Percentiles rank a stretch among this genome's conserved stretches.
Conservation (phyloP, 53 echinoderm and acorn worm genomes). For the Holothuria leucospilota region DNA sequence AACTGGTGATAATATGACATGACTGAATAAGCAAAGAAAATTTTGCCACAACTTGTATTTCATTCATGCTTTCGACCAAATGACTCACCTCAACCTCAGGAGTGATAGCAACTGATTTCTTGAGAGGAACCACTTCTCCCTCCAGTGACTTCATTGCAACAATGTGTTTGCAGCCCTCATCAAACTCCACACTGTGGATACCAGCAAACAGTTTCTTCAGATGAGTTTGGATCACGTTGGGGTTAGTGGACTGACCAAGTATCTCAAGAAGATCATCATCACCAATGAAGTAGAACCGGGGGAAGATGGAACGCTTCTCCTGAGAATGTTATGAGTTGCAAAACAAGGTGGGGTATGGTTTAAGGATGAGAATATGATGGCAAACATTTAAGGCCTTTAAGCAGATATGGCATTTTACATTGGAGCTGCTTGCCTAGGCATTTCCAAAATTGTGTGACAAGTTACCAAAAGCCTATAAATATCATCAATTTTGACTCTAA, state of each 20-base stretch:
- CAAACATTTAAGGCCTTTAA: no score
- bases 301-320: constrained; percentile 96
- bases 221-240: constrained; percentile 93
- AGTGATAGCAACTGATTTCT: constrained; percentile 83
- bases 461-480: no score
- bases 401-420: no score
- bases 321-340: not conserved
- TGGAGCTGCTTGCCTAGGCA: no score
- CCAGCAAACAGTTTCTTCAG: constrained; percentile 99
- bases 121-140: constrained; percentile 93
- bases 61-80: not conserved
- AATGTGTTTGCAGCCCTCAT: constrained; percentile 90
- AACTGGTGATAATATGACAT: not conserved
- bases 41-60: not conserved
- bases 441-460: no score
- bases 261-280: constrained; percentile 99
- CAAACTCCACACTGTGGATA: constrained; percentile 98
- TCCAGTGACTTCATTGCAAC: constrained; percentile 97
- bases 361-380: no score
- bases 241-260: constrained; percentile 96
- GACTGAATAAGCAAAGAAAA: not conserved
- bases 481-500: no score
- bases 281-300: constrained; percentile 99
- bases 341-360: no score
- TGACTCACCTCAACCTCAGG: constrained; percentile 90